Conservation (phyloP, 2,113 vertebrate genomes). For the Cercopithecus mona region DNA sequence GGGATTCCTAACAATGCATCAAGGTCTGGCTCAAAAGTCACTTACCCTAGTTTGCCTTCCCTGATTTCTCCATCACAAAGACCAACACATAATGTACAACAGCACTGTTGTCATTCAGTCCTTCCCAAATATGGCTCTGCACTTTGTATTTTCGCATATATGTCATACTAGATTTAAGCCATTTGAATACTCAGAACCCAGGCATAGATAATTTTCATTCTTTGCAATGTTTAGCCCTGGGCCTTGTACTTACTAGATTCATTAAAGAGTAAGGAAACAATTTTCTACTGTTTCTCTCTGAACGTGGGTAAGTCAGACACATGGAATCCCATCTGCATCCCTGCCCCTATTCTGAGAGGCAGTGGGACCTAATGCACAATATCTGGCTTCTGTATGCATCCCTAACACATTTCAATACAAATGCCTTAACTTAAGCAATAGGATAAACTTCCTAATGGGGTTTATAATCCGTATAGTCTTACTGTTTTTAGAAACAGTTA, state of each 20-base stretch:
- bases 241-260: not conserved
- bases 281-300: not conserved
- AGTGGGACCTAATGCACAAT: not conserved
- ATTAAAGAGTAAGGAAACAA: not conserved
- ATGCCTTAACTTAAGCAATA: not conserved
- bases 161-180: not conserved
- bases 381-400: not conserved
- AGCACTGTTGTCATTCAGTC: not conserved
- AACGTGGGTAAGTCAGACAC: not conserved
- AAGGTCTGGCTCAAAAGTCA: not conserved
- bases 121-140: not conserved
- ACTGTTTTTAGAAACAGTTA: not conserved
- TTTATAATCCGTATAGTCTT: not conserved
- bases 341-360: not conserved
- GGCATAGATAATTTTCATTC: not conserved
- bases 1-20: not conserved
- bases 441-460: not conserved
- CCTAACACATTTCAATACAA: not conserved
- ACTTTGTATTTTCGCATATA: not conserved
- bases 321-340: not conserved
- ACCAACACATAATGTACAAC: not conserved
- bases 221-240: not conserved
- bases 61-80: not conserved
- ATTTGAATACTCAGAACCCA: not conserved
- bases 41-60: not conserved